Base-by-base conservation (phyloP, 1,140 invertebrate species). In the Theocolax elegans region DNA sequence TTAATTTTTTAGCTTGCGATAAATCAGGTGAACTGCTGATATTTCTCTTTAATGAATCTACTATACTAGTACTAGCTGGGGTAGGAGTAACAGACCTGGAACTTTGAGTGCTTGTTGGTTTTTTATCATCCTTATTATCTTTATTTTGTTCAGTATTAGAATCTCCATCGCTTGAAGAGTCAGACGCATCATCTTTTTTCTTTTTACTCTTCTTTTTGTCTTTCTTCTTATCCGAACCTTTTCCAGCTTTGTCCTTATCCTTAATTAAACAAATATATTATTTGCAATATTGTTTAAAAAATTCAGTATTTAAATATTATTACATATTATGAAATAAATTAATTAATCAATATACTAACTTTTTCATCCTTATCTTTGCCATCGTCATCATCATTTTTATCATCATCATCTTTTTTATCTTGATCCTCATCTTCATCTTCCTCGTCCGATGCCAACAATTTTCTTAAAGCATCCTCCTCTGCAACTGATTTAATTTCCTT, bases 371-470 rank as follows among this genome's bases (percentile, higher is more conserved):
- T 89, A 68, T 76, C 81, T 81, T 88, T 84, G 85, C 87, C 84
- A 85, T 91, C 85, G 87, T 91, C 81, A 82, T 92, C 79, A 2
- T 90, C 83, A 80, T 87, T 83, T 80, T 88, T 83, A 86, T 91
- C 83, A 82, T 92, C 81, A 75, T 88, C 82, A 80, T 90, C 83
- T 66, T 89, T 89, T 42, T 89, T 85, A 40, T 88, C 85, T 67
- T 93, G 85, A 65, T 92, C 89, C 68, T 95, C 93, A 27, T 95
- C 92, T 40, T 96, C 94, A 13, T 93, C 92, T 56, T 96, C 94
- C 77, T 95, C 95, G 76, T 97, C 96, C 0, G 95, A 97, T 2
- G 91, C 93, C 15, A 97, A 88, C 15, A 98, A 87, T 82, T 96
- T 94, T 72, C 92, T 89, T 58, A 95, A 87, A 0, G 93, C 96